Evolutionary conservation across 2,797 vertebrate species (phyloP).

Genomic region (Cyclopterus lumpus): DNA sequence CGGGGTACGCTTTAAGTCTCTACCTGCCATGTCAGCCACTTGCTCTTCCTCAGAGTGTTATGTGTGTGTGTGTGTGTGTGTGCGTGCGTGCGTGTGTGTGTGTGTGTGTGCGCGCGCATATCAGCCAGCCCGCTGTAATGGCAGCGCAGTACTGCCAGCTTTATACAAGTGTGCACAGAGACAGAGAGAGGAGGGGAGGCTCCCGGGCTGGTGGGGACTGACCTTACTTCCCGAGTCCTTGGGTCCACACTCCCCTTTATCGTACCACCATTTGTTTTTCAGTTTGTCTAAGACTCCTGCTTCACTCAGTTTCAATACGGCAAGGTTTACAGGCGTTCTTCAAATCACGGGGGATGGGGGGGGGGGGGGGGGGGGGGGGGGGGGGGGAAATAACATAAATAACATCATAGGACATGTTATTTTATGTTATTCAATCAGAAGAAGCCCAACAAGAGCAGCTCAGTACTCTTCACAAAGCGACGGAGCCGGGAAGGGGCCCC

Average conservation of each 20-base stretch:
- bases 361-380: conserved; percentile 36
- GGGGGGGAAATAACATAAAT: conserved; percentile 97
- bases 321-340: conserved; percentile 99
- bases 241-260: conserved; percentile 99
- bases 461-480: conserved; percentile 93
- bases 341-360: conserved; percentile 70
- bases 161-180: conserved; percentile 81
- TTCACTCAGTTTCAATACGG: conserved; percentile 99
- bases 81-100: not conserved
- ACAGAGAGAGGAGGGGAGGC: conserved; percentile 73
- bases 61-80: conserved; percentile 40
- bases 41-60: conserved; percentile 23
- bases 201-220: conserved; percentile 92
- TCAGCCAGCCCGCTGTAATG: conserved; percentile 62
- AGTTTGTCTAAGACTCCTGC: conserved; percentile 99
- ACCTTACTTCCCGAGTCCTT: conserved; percentile 99
- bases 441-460: conserved; percentile 85
- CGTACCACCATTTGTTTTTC: conserved; percentile 99
- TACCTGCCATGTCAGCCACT: conserved; percentile 56
- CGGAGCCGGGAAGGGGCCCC: conserved; percentile 87
- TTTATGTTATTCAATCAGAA: conserved; percentile 99
- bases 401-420: conserved; percentile 99
- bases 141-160: conserved; percentile 73
- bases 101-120: conserved; percentile 29
- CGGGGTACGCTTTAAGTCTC: conserved; percentile 56